Conservation (phyloP, 1,140 invertebrate species). For the Bilobella aurantiaca region DNA sequence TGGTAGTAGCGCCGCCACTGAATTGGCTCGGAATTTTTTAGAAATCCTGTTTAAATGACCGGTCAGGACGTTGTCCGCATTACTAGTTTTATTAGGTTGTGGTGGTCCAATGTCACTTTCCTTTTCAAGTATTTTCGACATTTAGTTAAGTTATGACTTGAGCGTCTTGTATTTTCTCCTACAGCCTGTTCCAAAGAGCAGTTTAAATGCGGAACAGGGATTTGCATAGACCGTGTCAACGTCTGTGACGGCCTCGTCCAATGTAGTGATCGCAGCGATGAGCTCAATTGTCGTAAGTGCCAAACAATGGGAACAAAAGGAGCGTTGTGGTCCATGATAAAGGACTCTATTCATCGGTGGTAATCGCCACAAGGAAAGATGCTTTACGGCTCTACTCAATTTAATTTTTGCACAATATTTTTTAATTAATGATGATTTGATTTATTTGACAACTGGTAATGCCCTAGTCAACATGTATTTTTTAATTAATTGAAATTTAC, state of each 20-base stretch:
- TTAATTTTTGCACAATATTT: neutral
- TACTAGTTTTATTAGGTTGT: no score
- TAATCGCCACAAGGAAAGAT: neutral
- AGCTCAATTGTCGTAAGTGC: slow-evolving; percentile 50
- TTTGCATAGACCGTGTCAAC: slow-evolving; percentile 41
- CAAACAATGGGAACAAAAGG: neutral
- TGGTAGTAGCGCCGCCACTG: no score
- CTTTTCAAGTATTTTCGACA: no score
- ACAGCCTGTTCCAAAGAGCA: slow-evolving; percentile 39
- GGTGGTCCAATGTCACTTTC: no score
- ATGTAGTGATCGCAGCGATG: slow-evolving; percentile 61
- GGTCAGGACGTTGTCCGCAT: no score
- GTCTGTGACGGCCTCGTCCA: slow-evolving; percentile 54
- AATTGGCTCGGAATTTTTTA: neutral
- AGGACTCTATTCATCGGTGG: neutral
- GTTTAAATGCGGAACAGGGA: slow-evolving; percentile 42
- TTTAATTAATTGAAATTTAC: no score
- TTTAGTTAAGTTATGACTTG: no score
- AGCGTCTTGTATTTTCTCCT: neutral
- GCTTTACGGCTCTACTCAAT: no score
- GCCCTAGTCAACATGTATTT: no score
- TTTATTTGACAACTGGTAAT: no score
- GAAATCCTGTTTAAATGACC: neutral
- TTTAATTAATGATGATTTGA: no score
- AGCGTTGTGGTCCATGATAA: neutral